Evolutionary conservation across 2,888 invertebrate genomes (phyloP), one percentile per base, ranked within the genome.

Genomic region (Acheta domesticus): DNA sequence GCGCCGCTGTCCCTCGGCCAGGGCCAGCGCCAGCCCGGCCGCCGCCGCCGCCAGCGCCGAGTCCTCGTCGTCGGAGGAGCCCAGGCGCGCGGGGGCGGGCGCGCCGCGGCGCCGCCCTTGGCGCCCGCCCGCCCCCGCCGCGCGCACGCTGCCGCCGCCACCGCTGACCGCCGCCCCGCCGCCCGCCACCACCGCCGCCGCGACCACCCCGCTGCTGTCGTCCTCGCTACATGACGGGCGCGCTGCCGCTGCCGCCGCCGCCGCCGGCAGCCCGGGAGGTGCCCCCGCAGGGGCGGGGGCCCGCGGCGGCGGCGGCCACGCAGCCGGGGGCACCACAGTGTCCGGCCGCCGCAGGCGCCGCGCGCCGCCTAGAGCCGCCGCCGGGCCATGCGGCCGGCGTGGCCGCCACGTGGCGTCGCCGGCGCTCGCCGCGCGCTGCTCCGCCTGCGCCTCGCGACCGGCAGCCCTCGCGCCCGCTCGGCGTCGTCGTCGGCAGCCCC

Each of bases 1-100:
- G 62, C 62, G 16, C 62, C 92, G 92, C 85, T 92, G 90, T 86
- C 91, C 90, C 83, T 92, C 89, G 86, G 86, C 89, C 82, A 73
- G 81, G 83, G 79, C 80, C 82, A 78, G 82, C 82, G 62, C 62
- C 62, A 62, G 62, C 62, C 62, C 62, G 48, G 77, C 20, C 62
- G 76, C 75, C 78, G 74, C 78, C 75, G 75, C 62, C 74, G 21
- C 78, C 48, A 78, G 80, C n/a, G 79, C 78, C 76, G 81, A 81
- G 76, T 81, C 82, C 75, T 80, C 82, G 77, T 82, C 83, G 77
- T 77, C 78, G 23, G 78, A 75, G 50, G 77, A 77, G 49, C 80
- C 82, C n/a, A 80, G 81, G n/a, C 82, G 62, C 11, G 82, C 81
- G 75, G 80, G 80, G 76, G 49, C 50, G 74, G 76, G 82, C 74